Conservation (phyloP, 2,888 invertebrate genomes). For the Caenorhabditis panamensis region DNA sequence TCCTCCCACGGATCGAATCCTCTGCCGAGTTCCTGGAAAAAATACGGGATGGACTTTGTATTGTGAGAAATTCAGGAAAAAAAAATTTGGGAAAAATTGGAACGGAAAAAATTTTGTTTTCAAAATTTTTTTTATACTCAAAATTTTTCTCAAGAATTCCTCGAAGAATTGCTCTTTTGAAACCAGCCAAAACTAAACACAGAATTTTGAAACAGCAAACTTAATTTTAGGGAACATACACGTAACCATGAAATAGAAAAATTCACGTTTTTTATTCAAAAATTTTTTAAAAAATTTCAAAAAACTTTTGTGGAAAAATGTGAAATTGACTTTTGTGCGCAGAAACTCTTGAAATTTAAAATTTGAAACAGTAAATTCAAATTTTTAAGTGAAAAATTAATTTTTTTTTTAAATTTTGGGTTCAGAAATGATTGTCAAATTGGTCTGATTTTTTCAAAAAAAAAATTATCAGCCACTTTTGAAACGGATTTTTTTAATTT, state of each 20-base stretch:
- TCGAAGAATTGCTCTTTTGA: no score
- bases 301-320: no score
- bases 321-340: no score
- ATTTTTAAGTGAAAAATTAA: slow-evolving; percentile 3
- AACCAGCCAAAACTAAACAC: not conserved
- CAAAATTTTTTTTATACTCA: not conserved
- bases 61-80: no score
- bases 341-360: no score
- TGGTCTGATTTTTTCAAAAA: not conserved
- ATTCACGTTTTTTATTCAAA: no score
- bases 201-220: not conserved
- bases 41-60: no score
- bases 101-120: not conserved
- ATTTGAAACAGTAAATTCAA: not conserved
- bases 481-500: not conserved
- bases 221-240: no score
- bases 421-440: not conserved
- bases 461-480: not conserved
- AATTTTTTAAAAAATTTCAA: no score
- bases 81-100: not conserved
- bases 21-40: slow-evolving; percentile 6
- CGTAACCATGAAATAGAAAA: no score
- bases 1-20: no score
- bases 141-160: no score
- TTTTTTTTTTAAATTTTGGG: not conserved